phyloP scores from a whole-genome alignment of 1,140 invertebrate genomes.

The Drosophila lacteicornis region DNA sequence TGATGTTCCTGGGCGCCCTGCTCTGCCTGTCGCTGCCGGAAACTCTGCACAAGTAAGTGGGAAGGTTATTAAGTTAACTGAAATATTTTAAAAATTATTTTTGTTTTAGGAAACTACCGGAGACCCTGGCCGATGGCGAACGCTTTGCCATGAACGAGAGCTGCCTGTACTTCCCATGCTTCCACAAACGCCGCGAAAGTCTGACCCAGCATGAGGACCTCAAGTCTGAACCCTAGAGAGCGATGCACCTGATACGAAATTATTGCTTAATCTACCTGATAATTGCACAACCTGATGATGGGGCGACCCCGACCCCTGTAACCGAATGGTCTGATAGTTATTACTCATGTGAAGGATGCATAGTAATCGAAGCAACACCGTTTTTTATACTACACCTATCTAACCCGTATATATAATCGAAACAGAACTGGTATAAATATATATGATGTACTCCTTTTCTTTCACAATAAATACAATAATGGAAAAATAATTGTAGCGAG shows the following conservation, averaged over 20 bases:
- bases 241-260: slow-evolving; percentile 6
- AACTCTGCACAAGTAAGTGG: slow-evolving; percentile 85
- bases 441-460: slow-evolving; percentile 21
- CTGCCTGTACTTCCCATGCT: slow-evolving; percentile 74
- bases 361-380: slow-evolving; percentile 59
- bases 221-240: slow-evolving; percentile 61
- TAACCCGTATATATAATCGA: slow-evolving; percentile 26
- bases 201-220: slow-evolving; percentile 30
- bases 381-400: slow-evolving; percentile 35
- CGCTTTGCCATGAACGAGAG: slow-evolving; percentile 86
- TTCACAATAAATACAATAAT: slow-evolving; percentile 21
- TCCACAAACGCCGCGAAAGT: slow-evolving; percentile 53
- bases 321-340: slow-evolving; percentile 75
- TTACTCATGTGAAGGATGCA: slow-evolving; percentile 72
- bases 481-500: not conserved
- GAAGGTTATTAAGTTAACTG: not conserved
- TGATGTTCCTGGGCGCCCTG: slow-evolving; percentile 86
- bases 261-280: slow-evolving; percentile 24
- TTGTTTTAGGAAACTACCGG: slow-evolving; percentile 85
- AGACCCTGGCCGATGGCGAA: slow-evolving; percentile 87
- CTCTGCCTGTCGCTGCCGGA: slow-evolving; percentile 87
- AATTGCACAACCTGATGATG: slow-evolving; percentile 65
- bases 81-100: not conserved
- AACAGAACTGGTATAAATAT: slow-evolving; percentile 53
- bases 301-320: slow-evolving; percentile 53